Percentiles rank a stretch among this genome's conserved stretches.
Evolutionary conservation across 2,113 vertebrate species (phyloP).

Genomic region (Panthera leo): DNA sequence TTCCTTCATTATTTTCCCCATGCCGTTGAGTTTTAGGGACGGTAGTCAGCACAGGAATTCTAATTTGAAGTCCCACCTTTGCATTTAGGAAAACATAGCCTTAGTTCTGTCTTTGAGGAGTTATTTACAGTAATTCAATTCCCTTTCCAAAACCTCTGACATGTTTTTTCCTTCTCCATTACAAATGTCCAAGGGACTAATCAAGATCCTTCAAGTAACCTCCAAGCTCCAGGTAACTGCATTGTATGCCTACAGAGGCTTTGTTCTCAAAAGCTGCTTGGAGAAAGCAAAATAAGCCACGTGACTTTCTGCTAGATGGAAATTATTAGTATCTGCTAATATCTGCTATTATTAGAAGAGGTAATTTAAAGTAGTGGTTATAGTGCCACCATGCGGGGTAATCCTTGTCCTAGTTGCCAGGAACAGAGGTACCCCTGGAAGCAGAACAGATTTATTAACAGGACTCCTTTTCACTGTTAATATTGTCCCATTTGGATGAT

Average conservation of each 20-base stretch:
- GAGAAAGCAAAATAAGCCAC: neutral
- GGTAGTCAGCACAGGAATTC: neutral
- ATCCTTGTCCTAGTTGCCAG: neutral
- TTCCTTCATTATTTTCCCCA: neutral
- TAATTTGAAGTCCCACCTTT: neutral
- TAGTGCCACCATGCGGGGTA: neutral
- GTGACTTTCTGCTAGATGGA: neutral
- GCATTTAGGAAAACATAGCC: neutral
- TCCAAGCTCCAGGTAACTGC: neutral
- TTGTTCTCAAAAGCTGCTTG: neutral
- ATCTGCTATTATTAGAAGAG: neutral
- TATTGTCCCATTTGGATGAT: neutral
- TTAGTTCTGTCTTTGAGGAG: neutral
- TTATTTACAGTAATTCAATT: neutral
- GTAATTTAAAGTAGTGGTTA: neutral
- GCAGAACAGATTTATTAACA: neutral
- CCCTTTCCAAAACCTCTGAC: slow-evolving; percentile 20
- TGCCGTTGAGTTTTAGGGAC: neutral
- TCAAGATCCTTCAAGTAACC: neutral
- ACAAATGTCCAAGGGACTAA: neutral
- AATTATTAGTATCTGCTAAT: slow-evolving; percentile 14
- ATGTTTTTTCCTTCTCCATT: neutral
- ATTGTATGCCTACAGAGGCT: neutral
- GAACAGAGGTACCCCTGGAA: neutral
- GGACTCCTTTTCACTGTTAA: neutral